phyloP scores from a whole-genome alignment of 2,888 invertebrate genomes.

The Polydrusus pterygomalis region DNA sequence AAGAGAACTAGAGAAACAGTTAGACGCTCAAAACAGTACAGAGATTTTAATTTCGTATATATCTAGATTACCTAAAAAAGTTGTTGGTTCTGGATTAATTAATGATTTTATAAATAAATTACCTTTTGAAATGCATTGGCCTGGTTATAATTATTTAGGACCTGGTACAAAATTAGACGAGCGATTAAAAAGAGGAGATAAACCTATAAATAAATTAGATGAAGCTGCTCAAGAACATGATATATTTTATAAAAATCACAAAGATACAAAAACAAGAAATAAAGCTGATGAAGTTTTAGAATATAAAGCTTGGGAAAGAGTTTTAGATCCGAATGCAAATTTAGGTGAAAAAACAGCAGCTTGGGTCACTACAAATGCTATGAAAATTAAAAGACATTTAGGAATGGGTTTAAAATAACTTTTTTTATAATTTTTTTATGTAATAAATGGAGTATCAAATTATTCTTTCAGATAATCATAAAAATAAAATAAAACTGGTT shows the following conservation, averaged over 20 bases:
- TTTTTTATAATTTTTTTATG: conserved; percentile 3
- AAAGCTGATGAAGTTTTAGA: conserved; percentile 8
- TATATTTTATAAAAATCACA: conserved; percentile 9
- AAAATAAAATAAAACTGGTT: conserved; percentile 6
- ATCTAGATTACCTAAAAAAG: neutral
- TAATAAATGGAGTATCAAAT: neutral
- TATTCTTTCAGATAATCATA: neutral
- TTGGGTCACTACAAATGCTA: conserved; percentile 1
- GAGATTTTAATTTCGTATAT: neutral
- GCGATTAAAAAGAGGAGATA: neutral
- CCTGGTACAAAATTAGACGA: neutral
- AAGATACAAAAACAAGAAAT: conserved; percentile 4
- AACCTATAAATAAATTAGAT: conserved; percentile 5
- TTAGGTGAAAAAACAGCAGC: conserved; percentile 4
- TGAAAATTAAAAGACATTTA: conserved; percentile 1
- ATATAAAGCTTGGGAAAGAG: conserved; percentile 4
- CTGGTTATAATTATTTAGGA: neutral
- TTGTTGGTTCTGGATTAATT: neutral
- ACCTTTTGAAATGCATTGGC: conserved; percentile 5
- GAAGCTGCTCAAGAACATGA: neutral
- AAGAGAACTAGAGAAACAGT: neutral
- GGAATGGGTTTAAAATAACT: neutral
- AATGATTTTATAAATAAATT: conserved; percentile 11
- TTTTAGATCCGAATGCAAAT: neutral
- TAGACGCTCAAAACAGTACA: neutral